phyloP scores from a whole-genome alignment of 2,888 invertebrate species.

The Dryadula phaetusa region DNA sequence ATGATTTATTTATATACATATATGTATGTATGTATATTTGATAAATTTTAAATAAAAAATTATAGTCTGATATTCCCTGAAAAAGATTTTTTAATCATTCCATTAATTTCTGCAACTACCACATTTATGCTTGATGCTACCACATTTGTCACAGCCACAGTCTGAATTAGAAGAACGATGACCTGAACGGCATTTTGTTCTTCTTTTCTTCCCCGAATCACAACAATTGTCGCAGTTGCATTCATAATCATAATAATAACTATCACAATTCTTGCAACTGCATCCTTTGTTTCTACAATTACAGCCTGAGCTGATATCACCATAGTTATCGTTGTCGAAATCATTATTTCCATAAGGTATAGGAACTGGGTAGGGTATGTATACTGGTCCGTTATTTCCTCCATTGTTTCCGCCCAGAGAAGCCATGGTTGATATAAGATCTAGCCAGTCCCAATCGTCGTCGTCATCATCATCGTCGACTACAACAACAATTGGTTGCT shows the following conservation, averaged over 20 bases:
- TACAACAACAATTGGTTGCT: constrained; percentile 40
- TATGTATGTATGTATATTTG: not conserved
- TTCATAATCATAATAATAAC: constrained; percentile 2
- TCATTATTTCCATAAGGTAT: constrained; percentile 8
- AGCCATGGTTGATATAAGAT: constrained; percentile 33
- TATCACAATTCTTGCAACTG: constrained; percentile 20
- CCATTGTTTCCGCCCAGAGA: constrained; percentile 28
- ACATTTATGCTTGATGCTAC: constrained; percentile 33
- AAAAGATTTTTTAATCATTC: not conserved
- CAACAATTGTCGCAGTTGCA: constrained; percentile 23
- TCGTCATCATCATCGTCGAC: constrained; percentile 33
- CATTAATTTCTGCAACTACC: constrained; percentile 26
- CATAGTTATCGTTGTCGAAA: constrained; percentile 30
- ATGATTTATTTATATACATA: not conserved
- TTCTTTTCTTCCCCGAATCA: constrained; percentile 22
- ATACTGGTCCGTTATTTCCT: constrained; percentile 35
- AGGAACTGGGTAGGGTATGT: constrained; percentile 40
- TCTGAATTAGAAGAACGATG: constrained; percentile 31
- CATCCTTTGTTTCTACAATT: constrained; percentile 37
- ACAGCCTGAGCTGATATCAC: constrained; percentile 30
- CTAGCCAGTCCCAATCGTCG: constrained; percentile 25
- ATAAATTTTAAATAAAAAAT: not conserved
- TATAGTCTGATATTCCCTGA: not conserved
- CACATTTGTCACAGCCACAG: constrained; percentile 33
- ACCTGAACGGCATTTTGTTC: constrained; percentile 33